These are phyloP conservation scores for Heteromormyrus szaboi DNA, from an alignment of 2,797 vertebrate genomes.

Conservation along the genomic window DNA sequence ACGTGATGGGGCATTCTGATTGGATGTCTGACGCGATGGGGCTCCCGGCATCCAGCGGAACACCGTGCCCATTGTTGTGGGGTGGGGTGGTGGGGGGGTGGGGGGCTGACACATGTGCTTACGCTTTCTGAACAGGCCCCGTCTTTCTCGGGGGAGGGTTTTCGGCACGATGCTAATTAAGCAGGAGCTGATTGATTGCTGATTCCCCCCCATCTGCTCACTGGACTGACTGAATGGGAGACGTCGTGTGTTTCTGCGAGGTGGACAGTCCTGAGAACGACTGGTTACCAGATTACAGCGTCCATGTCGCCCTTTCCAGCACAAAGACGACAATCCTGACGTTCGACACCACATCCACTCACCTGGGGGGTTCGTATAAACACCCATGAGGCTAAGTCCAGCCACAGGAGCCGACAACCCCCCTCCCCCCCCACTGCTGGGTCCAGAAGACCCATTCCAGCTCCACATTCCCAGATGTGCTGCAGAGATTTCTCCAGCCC, in stretches of 20 bases:
- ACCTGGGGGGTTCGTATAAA: background rate
- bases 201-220: background rate
- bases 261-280: background rate
- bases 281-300: too few relatives aligned
- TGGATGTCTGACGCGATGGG: background rate
- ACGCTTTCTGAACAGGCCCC: conserved; percentile 51
- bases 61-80: conserved; percentile 41
- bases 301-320: background rate
- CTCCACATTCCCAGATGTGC: conserved; percentile 18
- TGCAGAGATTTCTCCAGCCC: conserved; percentile 17
- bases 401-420: background rate
- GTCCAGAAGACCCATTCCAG: background rate
- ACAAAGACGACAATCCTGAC: background rate
- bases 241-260: background rate
- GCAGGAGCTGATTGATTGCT: conserved; percentile 46
- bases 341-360: background rate
- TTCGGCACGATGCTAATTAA: background rate
- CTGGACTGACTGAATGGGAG: conserved; percentile 32
- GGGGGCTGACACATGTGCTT: conserved; percentile 35
- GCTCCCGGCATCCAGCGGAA: conserved; percentile 28
- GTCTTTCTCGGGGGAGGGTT: conserved; percentile 29
- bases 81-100: too few relatives aligned
- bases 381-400: background rate
- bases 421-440: background rate
- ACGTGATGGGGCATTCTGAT: too few relatives aligned